Evolutionary conservation across 2,888 invertebrate genomes (phyloP).

Genomic region (Globia sparganii): DNA sequence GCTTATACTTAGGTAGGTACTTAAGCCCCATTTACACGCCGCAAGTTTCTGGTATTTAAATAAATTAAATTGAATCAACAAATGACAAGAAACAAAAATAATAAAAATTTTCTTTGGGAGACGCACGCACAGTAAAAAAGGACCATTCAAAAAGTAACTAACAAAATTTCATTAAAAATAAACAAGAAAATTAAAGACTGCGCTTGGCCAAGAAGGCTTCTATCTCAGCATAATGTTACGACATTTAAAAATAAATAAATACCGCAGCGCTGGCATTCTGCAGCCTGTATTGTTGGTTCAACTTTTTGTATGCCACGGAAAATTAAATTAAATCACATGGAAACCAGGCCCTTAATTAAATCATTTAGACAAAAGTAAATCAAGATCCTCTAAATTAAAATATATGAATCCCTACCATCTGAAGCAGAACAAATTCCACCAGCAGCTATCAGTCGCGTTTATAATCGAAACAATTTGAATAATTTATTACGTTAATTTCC

Average conservation of each 20-base stretch:
- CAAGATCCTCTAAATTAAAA: constrained; percentile 3
- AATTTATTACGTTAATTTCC: constrained; percentile 77
- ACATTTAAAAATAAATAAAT: too few relatives aligned
- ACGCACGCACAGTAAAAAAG: neutral
- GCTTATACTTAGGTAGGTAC: neutral
- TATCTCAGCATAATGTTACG: too few relatives aligned
- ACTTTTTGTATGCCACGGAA: neutral
- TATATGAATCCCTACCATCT: constrained; percentile 6
- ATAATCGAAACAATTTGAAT: constrained; percentile 78
- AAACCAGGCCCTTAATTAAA: neutral
- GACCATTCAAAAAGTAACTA: too few relatives aligned
- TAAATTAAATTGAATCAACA: neutral
- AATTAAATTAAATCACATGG: neutral
- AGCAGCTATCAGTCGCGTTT: constrained; percentile 44
- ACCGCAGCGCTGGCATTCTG: too few relatives aligned
- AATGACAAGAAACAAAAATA: neutral
- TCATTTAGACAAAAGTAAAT: neutral
- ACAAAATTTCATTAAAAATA: neutral
- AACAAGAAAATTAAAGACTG: too few relatives aligned
- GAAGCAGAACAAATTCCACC: constrained; percentile 52
- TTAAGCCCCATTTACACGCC: neutral
- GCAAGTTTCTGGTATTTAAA: neutral
- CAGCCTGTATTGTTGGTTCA: neutral
- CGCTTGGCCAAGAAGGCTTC: too few relatives aligned
- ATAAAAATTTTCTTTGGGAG: neutral